A percentile compares a stretch with the other conserved stretches of the same genome.
phyloP scores from a whole-genome alignment of 2,113 vertebrate genomes.

The Empidonax alnorum region DNA sequence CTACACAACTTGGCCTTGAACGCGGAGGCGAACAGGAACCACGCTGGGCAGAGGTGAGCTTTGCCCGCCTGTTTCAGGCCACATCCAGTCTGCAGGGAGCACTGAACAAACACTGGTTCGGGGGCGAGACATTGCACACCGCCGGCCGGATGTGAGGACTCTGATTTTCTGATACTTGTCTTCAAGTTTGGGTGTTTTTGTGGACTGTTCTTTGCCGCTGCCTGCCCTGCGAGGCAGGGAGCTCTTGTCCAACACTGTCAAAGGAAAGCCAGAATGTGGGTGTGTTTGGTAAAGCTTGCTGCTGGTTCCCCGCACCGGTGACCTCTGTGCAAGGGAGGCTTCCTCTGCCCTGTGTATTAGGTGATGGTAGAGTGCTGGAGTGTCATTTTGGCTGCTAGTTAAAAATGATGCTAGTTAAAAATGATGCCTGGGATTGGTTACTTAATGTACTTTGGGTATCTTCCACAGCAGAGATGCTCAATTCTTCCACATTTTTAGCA shows the following conservation, averaged over 20 bases:
- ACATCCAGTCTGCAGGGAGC: slow-evolving; percentile 66
- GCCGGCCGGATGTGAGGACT: slow-evolving; percentile 66
- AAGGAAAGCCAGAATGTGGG: slow-evolving; percentile 65
- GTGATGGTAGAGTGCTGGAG: slow-evolving; percentile 17
- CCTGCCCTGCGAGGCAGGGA: slow-evolving; percentile 52
- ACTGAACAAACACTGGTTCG: slow-evolving; percentile 68
- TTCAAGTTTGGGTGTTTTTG: slow-evolving; percentile 48
- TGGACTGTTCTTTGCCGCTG: slow-evolving; percentile 57
- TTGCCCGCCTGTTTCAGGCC: slow-evolving; percentile 40
- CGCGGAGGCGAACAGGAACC: slow-evolving; percentile 75
- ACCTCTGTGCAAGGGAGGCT: slow-evolving; percentile 47
- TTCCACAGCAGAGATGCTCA: slow-evolving; percentile 17
- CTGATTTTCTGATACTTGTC: slow-evolving; percentile 52
- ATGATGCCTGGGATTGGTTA: slow-evolving; percentile 33
- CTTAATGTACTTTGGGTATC: slow-evolving; percentile 21
- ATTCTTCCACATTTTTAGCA: slow-evolving; percentile 9
- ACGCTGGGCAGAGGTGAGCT: slow-evolving; percentile 79
- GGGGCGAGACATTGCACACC: slow-evolving; percentile 58
- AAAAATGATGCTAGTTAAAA: slow-evolving; percentile 46
- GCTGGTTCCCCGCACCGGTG: background rate
- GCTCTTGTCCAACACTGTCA: slow-evolving; percentile 83
- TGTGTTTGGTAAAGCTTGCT: slow-evolving; percentile 59
- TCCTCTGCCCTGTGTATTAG: slow-evolving; percentile 25
- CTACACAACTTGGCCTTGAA: slow-evolving; percentile 80
- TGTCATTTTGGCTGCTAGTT: slow-evolving; percentile 58